Percentiles rank a stretch among this genome's conserved stretches.
phyloP scores from a whole-genome alignment of 1,140 invertebrate species.

The Drosophila ercepeae region DNA sequence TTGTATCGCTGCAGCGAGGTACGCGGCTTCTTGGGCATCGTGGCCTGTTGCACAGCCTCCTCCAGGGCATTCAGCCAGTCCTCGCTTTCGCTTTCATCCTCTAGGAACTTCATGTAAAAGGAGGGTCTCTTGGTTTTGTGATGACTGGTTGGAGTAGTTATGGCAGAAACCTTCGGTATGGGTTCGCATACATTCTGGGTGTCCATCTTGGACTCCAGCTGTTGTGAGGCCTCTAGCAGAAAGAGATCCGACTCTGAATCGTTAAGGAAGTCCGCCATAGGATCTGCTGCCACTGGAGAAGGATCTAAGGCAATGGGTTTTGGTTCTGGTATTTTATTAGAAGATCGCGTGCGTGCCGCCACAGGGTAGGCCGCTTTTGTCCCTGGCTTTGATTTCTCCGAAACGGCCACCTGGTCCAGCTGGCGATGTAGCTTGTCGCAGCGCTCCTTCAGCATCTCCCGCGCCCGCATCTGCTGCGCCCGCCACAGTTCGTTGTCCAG shows the following conservation, averaged over 20 bases:
- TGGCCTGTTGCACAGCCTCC: slow-evolving; percentile 63
- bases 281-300: slow-evolving; percentile 5
- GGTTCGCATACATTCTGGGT: neutral
- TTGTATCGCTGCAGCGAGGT: slow-evolving; percentile 75
- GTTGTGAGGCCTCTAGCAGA: slow-evolving; percentile 71
- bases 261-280: slow-evolving; percentile 67
- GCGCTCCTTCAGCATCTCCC: slow-evolving; percentile 67
- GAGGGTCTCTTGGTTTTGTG: slow-evolving; percentile 65
- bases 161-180: neutral
- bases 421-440: slow-evolving; percentile 68
- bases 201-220: slow-evolving; percentile 59
- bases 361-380: neutral
- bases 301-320: neutral
- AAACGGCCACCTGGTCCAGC: slow-evolving; percentile 42
- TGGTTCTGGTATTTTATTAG: neutral
- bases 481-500: slow-evolving; percentile 58
- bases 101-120: slow-evolving; percentile 79
- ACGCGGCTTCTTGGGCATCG: slow-evolving; percentile 66
- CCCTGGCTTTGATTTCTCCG: slow-evolving; percentile 13
- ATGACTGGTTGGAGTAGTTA: slow-evolving; percentile 60
- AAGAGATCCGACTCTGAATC: slow-evolving; percentile 75
- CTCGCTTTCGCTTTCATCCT: slow-evolving; percentile 72
- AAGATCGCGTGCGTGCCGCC: slow-evolving; percentile 14
- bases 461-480: slow-evolving; percentile 63
- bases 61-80: slow-evolving; percentile 72